A percentile compares a stretch with the other conserved stretches of the same genome.
Evolutionary conservation across 2,797 vertebrate species (phyloP).

Genomic region (Eospalax fontanierii): DNA sequence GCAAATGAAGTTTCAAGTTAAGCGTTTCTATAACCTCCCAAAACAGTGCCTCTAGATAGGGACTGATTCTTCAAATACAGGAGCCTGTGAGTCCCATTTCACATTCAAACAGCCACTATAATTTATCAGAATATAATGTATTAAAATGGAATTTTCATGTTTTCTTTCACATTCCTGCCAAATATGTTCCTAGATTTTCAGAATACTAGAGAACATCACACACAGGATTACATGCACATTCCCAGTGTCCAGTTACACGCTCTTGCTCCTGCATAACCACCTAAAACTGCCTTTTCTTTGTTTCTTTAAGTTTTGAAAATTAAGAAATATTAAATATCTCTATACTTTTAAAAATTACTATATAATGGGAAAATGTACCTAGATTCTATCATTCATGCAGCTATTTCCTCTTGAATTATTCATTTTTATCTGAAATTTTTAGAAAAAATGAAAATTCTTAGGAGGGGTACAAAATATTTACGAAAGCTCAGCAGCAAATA

Average conservation of each 20-base stretch:
- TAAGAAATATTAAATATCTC: not conserved
- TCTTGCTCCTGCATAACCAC: slow-evolving; percentile 25
- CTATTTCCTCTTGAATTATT: slow-evolving; percentile 42
- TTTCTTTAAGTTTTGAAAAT: not conserved
- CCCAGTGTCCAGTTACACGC: not conserved
- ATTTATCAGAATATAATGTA: not conserved
- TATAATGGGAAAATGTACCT: not conserved
- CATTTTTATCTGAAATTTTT: slow-evolving; percentile 38
- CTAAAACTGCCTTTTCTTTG: not conserved
- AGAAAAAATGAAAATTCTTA: slow-evolving; percentile 46
- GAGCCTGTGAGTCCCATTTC: not conserved
- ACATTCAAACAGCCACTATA: not conserved
- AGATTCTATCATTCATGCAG: not conserved
- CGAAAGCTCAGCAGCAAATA: not conserved
- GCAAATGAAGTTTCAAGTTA: too few species aligned
- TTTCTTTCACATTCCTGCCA: not conserved
- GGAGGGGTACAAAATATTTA: not conserved
- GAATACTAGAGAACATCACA: not conserved
- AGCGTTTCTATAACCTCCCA: not conserved
- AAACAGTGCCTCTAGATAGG: not conserved
- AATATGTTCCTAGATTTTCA: slow-evolving; percentile 27
- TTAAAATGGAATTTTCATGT: not conserved
- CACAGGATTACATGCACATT: slow-evolving; percentile 8
- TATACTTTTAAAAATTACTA: slow-evolving; percentile 59
- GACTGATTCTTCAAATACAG: not conserved